phyloP scores from a whole-genome alignment of 2,888 invertebrate genomes.

The Fragum fragum region DNA sequence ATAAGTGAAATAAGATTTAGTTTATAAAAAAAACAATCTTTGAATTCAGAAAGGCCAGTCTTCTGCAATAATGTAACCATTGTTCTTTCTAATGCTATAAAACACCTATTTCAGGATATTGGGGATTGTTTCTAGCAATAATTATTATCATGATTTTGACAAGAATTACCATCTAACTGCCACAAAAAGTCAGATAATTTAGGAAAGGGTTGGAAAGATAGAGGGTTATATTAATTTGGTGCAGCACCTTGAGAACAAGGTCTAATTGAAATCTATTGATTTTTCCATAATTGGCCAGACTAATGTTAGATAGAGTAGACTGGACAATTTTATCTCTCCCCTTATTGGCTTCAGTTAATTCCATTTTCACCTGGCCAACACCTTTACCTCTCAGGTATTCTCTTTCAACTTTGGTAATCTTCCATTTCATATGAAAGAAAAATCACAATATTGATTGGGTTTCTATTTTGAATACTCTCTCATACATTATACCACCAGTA shows the following conservation, averaged over 20 bases:
- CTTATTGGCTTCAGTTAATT: constrained; percentile 19
- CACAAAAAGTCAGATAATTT: not conserved
- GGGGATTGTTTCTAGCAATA: no score
- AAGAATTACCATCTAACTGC: no score
- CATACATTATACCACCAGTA: no score
- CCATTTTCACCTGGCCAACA: constrained; percentile 21
- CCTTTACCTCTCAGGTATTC: not conserved
- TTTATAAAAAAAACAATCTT: no score
- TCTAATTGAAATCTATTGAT: constrained; percentile 34
- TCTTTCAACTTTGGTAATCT: not conserved
- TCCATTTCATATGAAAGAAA: not conserved
- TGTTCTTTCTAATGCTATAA: no score
- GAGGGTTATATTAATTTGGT: not conserved
- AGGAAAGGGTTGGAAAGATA: not conserved
- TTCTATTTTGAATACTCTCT: no score
- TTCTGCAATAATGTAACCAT: no score
- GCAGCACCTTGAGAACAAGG: not conserved
- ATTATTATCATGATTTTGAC: no score
- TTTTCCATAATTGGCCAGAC: constrained; percentile 22
- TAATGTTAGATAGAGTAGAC: constrained; percentile 22
- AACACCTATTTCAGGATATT: no score
- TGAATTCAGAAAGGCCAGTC: no score
- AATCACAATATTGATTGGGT: no score
- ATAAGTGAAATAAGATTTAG: no score
- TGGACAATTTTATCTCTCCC: constrained; percentile 12